Percentiles rank a stretch among this genome's conserved stretches.
These are phyloP conservation scores for Clinocottus analis DNA, from an alignment of 2,113 vertebrate species.

Conservation along the genomic window DNA sequence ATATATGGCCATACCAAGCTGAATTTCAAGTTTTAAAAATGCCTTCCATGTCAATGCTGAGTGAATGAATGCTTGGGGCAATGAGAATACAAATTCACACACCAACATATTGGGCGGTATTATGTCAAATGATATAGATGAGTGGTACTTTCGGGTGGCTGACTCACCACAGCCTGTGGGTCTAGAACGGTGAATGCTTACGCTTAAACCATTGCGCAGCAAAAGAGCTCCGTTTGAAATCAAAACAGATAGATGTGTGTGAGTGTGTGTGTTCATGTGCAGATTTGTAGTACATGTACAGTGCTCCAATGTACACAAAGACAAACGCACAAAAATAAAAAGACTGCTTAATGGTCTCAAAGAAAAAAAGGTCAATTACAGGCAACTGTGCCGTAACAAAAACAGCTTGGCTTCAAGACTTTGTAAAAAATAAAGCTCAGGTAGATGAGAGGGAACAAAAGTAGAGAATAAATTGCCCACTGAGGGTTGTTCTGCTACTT, in stretches of 20 bases:
- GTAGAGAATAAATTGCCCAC: neutral
- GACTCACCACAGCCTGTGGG: slow-evolving; percentile 14
- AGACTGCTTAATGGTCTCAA: neutral
- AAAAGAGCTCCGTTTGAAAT: slow-evolving; percentile 5
- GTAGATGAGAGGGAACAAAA: slow-evolving; percentile 10
- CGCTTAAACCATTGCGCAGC: neutral
- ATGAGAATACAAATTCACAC: neutral
- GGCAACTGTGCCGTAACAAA: slow-evolving; percentile 3
- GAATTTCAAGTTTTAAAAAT: neutral
- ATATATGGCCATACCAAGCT: neutral
- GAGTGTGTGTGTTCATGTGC: neutral
- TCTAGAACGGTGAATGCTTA: neutral
- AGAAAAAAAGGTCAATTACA: slow-evolving; percentile 41
- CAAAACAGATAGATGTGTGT: slow-evolving; percentile 13
- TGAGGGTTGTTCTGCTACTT: slow-evolving; percentile 31
- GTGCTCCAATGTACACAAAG: neutral
- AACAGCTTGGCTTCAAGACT: neutral
- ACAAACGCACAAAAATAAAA: slow-evolving; percentile 4
- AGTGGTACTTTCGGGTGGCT: slow-evolving; percentile 5
- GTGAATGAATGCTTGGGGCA: neutral
- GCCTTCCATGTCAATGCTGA: neutral
- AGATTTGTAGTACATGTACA: neutral
- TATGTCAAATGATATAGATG: slow-evolving; percentile 1
- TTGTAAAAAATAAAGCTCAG: neutral
- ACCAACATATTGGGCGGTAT: neutral